These are phyloP conservation scores for Pelagia noctiluca DNA, from an alignment of 30 jellyfish, hydroid and myxozoan species.

Conservation along the genomic window DNA sequence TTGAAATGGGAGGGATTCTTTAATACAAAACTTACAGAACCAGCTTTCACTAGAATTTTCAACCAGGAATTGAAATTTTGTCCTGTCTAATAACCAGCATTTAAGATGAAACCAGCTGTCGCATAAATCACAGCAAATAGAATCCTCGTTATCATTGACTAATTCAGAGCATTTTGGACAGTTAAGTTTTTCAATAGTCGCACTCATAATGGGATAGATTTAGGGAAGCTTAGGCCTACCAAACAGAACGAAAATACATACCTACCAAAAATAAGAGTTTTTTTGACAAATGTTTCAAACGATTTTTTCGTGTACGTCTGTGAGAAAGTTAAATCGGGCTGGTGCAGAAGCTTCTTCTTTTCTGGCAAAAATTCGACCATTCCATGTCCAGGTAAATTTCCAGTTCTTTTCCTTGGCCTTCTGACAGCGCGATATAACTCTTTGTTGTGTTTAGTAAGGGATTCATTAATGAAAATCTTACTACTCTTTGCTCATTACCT, in stretches of 20 bases:
- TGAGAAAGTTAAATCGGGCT: not conserved
- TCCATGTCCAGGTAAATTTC: constrained; percentile 21
- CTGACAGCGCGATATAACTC: not conserved
- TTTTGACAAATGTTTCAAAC: not conserved
- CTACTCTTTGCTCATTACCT: not conserved
- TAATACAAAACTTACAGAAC: constrained; percentile 21
- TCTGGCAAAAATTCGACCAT: constrained; percentile 9
- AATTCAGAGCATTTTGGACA: constrained; percentile 10
- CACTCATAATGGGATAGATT: not conserved
- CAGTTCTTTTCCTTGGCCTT: not conserved
- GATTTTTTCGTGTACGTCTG: constrained; percentile 9
- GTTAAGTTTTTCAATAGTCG: not conserved
- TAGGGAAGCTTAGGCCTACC: not conserved
- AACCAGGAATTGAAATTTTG: not conserved
- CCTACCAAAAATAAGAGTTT: constrained; percentile 11
- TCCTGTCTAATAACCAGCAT: constrained; percentile 2
- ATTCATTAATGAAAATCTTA: constrained; percentile 10
- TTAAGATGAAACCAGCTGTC: not conserved
- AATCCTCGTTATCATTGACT: not conserved
- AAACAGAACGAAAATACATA: not conserved
- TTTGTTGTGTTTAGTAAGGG: constrained; percentile 19
- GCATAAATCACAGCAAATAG: constrained; percentile 26
- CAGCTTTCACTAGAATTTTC: constrained; percentile 16
- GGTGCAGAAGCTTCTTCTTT: not conserved
- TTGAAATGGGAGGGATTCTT: constrained; percentile 4